Evolutionary conservation across 30 jellyfish, hydroid and myxozoan genomes (phyloP).

Genomic region (Hydractinia symbiolongicarpus): DNA sequence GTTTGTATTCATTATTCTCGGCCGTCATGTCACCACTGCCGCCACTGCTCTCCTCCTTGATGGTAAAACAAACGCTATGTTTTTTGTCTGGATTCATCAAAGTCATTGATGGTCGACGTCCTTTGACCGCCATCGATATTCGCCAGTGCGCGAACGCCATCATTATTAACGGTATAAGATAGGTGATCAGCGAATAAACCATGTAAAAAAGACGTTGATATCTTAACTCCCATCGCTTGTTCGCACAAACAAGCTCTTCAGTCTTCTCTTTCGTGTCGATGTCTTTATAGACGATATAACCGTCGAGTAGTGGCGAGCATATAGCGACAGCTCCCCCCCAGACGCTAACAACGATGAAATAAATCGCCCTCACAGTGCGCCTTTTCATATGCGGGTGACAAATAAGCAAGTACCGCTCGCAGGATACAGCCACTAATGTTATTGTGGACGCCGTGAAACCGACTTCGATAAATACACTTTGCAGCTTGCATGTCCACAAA

Average conservation of each 20-base stretch:
- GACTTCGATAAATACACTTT: constrained; percentile 68
- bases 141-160: constrained; percentile 88
- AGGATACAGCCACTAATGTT: constrained; percentile 89
- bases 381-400: constrained; percentile 84
- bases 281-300: constrained; percentile 47
- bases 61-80: constrained; percentile 31
- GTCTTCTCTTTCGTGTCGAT: constrained; percentile 7
- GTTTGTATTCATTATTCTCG: background rate
- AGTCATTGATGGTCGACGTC: constrained; percentile 36
- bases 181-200: constrained; percentile 54
- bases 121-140: constrained; percentile 49
- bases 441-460: constrained; percentile 72
- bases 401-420: constrained; percentile 74
- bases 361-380: constrained; percentile 48
- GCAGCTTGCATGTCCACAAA: constrained; percentile 67
- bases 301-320: constrained; percentile 75
- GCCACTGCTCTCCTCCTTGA: constrained; percentile 33
- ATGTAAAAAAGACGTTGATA: constrained; percentile 53
- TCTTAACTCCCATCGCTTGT: constrained; percentile 56
- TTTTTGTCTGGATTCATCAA: constrained; percentile 23
- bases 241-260: constrained; percentile 46
- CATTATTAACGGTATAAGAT: constrained; percentile 64
- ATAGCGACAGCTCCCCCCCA: constrained; percentile 75
- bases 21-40: constrained; percentile 14
- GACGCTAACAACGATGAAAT: constrained; percentile 25